phyloP scores from a whole-genome alignment of 1,140 invertebrate species.

The Cydia strobilella region DNA sequence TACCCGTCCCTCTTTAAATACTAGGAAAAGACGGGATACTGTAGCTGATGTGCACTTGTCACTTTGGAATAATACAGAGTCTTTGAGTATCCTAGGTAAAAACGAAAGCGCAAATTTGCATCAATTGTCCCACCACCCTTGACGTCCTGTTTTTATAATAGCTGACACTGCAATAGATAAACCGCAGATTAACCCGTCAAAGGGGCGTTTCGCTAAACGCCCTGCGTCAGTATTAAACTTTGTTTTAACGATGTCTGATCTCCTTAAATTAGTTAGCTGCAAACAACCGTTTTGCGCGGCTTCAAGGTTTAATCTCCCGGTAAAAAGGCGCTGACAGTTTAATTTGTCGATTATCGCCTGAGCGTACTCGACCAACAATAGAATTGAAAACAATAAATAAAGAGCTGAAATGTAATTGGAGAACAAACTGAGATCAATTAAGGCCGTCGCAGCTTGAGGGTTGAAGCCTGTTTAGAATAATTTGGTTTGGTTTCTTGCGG shows the following conservation, averaged over 20 bases:
- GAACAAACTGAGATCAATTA: constrained; percentile 26
- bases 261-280: neutral
- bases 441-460: neutral
- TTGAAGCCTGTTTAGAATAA: constrained; percentile 7
- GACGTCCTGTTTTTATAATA: too few species aligned
- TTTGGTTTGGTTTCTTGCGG: neutral
- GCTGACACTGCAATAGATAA: too few species aligned
- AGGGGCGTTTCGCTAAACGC: too few species aligned
- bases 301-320: neutral
- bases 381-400: constrained; percentile 1
- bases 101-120: too few species aligned
- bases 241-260: neutral
- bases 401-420: constrained; percentile 17
- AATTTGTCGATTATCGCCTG: constrained; percentile 1
- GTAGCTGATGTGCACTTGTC: too few species aligned
- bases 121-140: too few species aligned
- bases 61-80: too few species aligned
- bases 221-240: too few species aligned
- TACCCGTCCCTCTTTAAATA: too few species aligned
- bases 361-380: neutral
- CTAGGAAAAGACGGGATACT: too few species aligned
- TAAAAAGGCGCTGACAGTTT: neutral
- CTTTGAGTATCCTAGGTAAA: too few species aligned
- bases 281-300: neutral
- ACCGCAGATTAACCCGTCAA: too few species aligned